Base-by-base conservation (phyloP, 2,797 vertebrate genomes). In the Spea hammondii region DNA sequence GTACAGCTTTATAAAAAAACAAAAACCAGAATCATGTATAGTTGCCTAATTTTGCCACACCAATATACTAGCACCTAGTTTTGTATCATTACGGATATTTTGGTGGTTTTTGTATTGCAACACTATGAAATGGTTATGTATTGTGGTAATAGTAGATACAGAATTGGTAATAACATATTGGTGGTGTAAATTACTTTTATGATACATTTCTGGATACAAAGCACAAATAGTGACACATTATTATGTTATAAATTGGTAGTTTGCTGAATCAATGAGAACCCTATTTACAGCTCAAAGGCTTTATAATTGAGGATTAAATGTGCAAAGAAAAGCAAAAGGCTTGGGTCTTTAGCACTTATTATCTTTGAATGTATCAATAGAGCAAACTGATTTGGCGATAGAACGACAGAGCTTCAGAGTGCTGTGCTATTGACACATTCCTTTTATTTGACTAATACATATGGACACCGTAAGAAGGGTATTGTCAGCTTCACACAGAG, bases 361-460 rank as follows among this genome's bases (percentile, higher is more conserved):
- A 67, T 67, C 65, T n/a, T 4, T 49, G 4, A n/a, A 8, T 49
- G 12, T 48, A 67, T 67, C 7, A 67, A 46, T 67, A 13, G 6
- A 47, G 12, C 65, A 62, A 12, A 5, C 5, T 65, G 45, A 45
- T 46, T 9, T 17, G 46, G 46, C 53, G 49, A 51, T 51, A 7
- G 12, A 32, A 14, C 50, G 13, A 69, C 6, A 69, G 67, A 69
- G 48, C 48, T 69, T 48, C 47, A 69, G 48, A 69, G n/a, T 51
- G 48, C 49, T 14, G 8, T 14, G 67, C 12, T 10, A 51, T 14
- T 69, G 49, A 17, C 67, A 69, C 53, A 14, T 17, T 69, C 65
- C 46, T 67, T 67, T 49, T 12, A 67, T 67, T 51, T 45, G n/a
- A 53, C 17, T 17, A 69, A 69, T 69, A 53, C 8, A 53, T 53